Evolutionary conservation across 2,888 invertebrate genomes (phyloP), one percentile per base, ranked within the genome.

Genomic region (Drosophila picticornis): DNA sequence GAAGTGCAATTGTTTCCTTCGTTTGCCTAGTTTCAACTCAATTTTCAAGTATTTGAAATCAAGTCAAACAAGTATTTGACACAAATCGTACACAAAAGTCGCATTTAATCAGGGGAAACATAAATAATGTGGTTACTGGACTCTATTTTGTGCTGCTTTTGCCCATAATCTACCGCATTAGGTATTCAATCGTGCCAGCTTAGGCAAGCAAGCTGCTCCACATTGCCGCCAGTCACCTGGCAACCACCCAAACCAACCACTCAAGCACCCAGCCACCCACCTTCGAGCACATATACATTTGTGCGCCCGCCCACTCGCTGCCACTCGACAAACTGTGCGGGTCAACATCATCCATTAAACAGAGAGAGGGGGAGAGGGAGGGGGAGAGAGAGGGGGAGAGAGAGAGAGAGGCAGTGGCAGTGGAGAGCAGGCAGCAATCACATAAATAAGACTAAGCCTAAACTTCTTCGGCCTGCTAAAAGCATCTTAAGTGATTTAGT

Each of bases 401-500:
- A 31, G 4, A 31, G 22, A 69, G 56, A 40, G 22, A 40, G 50
- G n/a, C n/a, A n/a, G n/a, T n/a, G 48, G 43, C 34, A n/a, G 34
- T 19, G 7, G 34, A 63, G 48, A 50, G 55, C 34, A 46, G 50
- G 53, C 58, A 50, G 43, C 40, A 72, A 75, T 70, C 83, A 82
- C 88, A 85, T 86, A 85, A 83, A 90, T 88, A 83, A 75, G 75
- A 82, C 87, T 90, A 85, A 90, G 89, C 90, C 86, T 72, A 71
- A 90, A 88, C 78, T 76, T 89, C 68, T 88, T 90, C 22, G 82
- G 80, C 74, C 83, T 63, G 86, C 86, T 85, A 88, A 85, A 90
- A 85, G 90, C 90, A 86, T 86, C 90, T 88, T 86, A 86, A 86
- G 89, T 90, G 85, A 86, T 86, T 90, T 86, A 86, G 89, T 86